Percentiles rank a stretch among this genome's conserved stretches.
These are phyloP conservation scores for Athripsodes cinereus DNA, from an alignment of 2,888 invertebrate genomes.

Conservation along the genomic window DNA sequence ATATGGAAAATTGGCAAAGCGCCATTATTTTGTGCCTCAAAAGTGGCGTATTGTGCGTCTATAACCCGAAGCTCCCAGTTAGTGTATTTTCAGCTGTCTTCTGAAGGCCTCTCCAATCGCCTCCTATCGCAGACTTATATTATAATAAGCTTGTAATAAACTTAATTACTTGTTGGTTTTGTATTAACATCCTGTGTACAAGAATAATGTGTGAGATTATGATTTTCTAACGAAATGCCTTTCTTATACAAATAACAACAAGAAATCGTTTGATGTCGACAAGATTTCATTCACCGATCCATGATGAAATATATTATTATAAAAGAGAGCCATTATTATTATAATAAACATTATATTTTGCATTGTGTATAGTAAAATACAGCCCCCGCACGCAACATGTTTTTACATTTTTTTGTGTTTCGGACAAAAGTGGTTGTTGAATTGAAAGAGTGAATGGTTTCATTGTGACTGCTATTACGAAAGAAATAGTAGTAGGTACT, in stretches of 20 bases:
- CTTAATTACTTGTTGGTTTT: too few relatives aligned
- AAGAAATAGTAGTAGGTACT: not conserved
- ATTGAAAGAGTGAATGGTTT: slow-evolving; percentile 9
- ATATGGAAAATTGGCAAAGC: too few relatives aligned
- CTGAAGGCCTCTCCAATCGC: too few relatives aligned
- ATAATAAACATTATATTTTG: too few relatives aligned
- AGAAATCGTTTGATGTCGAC: slow-evolving; percentile 18
- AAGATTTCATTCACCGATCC: slow-evolving; percentile 17
- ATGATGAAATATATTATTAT: slow-evolving; percentile 18
- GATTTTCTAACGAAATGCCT: slow-evolving; percentile 17
- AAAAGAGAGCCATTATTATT: slow-evolving; percentile 17
- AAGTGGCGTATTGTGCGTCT: too few relatives aligned
- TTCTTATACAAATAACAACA: slow-evolving; percentile 1
- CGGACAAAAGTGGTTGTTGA: slow-evolving; percentile 15
- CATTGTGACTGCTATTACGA: not conserved
- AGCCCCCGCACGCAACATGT: not conserved
- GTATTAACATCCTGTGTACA: too few relatives aligned
- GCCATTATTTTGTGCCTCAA: too few relatives aligned
- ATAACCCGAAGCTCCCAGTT: too few relatives aligned
- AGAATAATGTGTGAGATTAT: not conserved
- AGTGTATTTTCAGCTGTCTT: too few relatives aligned
- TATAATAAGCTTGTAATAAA: too few relatives aligned
- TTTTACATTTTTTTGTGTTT: slow-evolving; percentile 11
- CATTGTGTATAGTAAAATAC: not conserved
- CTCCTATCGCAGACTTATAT: too few relatives aligned